Conservation (phyloP, 2,797 vertebrate species). For the Pelobates cultripes region DNA sequence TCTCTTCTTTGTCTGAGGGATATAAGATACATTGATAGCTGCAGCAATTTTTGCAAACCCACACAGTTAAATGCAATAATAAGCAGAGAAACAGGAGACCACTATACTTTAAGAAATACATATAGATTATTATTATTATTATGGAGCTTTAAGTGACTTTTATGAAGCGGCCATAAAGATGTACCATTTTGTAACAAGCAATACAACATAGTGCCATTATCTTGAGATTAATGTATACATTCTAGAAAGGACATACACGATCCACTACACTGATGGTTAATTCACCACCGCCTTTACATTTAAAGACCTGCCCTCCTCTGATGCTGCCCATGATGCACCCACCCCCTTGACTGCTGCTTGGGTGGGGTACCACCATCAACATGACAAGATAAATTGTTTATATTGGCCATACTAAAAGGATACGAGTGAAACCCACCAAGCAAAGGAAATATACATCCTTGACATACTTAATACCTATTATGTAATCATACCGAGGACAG, state of each 20-base stretch:
- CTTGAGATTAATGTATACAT: background rate
- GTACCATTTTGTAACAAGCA: too few species aligned
- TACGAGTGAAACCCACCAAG: background rate
- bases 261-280: conserved; percentile 14
- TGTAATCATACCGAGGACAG: background rate
- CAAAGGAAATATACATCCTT: background rate
- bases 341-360: conserved; percentile 36
- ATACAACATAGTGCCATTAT: background rate
- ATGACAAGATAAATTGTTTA: background rate
- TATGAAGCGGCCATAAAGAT: too few species aligned
- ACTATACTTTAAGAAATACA: too few species aligned
- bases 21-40: too few species aligned
- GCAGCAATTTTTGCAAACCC: too few species aligned
- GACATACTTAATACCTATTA: background rate
- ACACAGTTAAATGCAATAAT: too few species aligned
- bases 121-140: too few species aligned
- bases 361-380: conserved; percentile 42
- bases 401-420: background rate
- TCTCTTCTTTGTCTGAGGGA: too few species aligned
- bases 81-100: too few species aligned
- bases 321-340: conserved; percentile 34
- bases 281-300: conserved; percentile 9
- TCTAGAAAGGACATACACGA: background rate
- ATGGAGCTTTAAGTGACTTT: too few species aligned
- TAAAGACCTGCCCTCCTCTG: conserved; percentile 21